Evolutionary conservation across 2,113 vertebrate genomes (phyloP).

Genomic region (Ellobius talpinus): DNA sequence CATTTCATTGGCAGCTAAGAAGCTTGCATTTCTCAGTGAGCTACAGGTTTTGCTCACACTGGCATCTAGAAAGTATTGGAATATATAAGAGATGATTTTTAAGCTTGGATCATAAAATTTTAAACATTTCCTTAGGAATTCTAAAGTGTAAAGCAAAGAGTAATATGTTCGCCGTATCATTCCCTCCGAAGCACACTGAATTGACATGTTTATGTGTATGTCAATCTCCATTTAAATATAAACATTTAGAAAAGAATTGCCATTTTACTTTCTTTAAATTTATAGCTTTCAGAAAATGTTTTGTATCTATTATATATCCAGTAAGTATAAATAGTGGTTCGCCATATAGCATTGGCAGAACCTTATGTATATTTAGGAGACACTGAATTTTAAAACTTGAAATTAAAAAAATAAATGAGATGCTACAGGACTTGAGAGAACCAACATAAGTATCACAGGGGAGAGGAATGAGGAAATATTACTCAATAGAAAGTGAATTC

Average conservation of each 20-base stretch:
- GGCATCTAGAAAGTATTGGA: neutral
- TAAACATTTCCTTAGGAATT: constrained; percentile 6
- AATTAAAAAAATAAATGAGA: neutral
- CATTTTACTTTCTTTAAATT: neutral
- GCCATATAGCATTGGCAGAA: neutral
- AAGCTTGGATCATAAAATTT: neutral
- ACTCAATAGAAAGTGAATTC: neutral
- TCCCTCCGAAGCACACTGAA: neutral
- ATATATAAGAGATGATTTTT: neutral
- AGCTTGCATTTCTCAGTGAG: neutral
- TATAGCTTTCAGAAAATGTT: neutral
- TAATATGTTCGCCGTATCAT: neutral
- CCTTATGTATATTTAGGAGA: neutral
- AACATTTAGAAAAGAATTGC: neutral
- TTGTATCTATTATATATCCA: neutral
- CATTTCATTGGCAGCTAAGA: neutral
- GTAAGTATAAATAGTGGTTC: neutral
- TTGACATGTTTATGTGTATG: neutral
- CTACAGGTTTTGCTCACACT: neutral
- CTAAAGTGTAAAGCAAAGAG: neutral
- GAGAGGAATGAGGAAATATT: neutral
- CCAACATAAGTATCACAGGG: too few relatives aligned
- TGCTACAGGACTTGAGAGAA: neutral
- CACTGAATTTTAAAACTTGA: neutral
- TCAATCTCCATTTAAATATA: neutral